Base-by-base conservation (phyloP, 2,113 vertebrate species). In the Gobius niger region DNA sequence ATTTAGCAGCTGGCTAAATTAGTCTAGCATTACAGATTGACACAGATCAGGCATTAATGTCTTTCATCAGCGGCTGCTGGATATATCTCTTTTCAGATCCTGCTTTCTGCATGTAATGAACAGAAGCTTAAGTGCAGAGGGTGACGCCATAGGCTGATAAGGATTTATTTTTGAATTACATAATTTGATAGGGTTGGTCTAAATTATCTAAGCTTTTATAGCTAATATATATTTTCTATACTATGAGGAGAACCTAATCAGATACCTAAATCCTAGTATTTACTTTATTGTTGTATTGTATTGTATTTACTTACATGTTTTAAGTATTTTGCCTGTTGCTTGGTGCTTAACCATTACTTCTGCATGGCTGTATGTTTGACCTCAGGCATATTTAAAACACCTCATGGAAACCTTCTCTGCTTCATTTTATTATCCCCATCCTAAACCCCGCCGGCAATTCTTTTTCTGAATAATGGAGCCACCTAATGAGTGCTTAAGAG, bases 1-100 rank as follows among this genome's bases (percentile, higher is more conserved):
- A 87, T 90, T 91, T 90, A 88, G 84, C 75, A 70, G 80, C 74
- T 81, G 86, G 75, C 61, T 76, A 87, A 90, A 89, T 88, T 84
- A 88, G 87, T 87, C 77, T 46, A 80, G 84, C 77, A 83, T 87
- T 85, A 84, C 73, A 87, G 88, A 89, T 86, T 85, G 81, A 81
- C 78, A 85, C 86, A 79, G 86, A 88, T 89, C 85, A 78, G 54
- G 79, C 72, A 75, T 82, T 88, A 89, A 92, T 82, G 85, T 82
- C 78, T 79, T 68, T 78, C 84, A 78, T 67, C 80, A 84, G 81
- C 68, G 83, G 81, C 64, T 24, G 2, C 47, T 79, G 85, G 89
- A 89, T 86, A 88, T 83, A 89, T 80, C 71, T 83, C 80, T 76
- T 69, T 80, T 82, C 68, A 88, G 82, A 85, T 89, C 85, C 82